These are phyloP conservation scores for Momotus momota DNA, from an alignment of 2,797 vertebrate genomes.

Conservation along the genomic window DNA sequence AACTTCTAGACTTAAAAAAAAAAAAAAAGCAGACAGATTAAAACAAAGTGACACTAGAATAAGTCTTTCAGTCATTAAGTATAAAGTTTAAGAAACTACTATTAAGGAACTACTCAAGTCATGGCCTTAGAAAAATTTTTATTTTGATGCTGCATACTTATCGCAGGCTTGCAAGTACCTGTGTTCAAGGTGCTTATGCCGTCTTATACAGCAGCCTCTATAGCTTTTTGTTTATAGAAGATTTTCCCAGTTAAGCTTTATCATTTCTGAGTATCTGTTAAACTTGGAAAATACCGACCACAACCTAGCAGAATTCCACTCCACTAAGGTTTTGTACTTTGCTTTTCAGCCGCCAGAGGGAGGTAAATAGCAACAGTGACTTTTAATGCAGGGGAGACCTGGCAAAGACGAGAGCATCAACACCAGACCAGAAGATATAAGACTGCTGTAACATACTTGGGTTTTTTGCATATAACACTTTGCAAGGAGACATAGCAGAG, in stretches of 20 bases:
- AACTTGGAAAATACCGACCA: fast-evolving
- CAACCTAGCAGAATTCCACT: neutral
- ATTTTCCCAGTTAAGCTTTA: neutral
- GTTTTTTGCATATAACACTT: neutral
- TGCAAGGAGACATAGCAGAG: neutral
- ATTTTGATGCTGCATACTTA: neutral
- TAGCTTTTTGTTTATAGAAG: neutral
- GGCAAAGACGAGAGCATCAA: neutral
- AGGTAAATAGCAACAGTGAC: neutral
- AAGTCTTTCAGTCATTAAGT: neutral
- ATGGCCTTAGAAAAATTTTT: neutral
- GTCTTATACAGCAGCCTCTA: neutral
- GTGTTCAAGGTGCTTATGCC: neutral
- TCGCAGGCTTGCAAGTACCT: neutral
- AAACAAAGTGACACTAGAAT: neutral
- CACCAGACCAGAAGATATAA: neutral
- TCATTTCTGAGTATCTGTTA: neutral
- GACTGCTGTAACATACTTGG: neutral
- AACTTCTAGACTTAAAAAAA: neutral
- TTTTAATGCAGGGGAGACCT: neutral
- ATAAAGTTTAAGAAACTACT: neutral
- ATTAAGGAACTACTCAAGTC: neutral
- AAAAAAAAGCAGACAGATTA: neutral
- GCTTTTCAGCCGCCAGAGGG: constrained; percentile 51
- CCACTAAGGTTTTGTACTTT: neutral